Evolutionary conservation across 1,140 invertebrate genomes (phyloP).

Genomic region (Cydia amplana): DNA sequence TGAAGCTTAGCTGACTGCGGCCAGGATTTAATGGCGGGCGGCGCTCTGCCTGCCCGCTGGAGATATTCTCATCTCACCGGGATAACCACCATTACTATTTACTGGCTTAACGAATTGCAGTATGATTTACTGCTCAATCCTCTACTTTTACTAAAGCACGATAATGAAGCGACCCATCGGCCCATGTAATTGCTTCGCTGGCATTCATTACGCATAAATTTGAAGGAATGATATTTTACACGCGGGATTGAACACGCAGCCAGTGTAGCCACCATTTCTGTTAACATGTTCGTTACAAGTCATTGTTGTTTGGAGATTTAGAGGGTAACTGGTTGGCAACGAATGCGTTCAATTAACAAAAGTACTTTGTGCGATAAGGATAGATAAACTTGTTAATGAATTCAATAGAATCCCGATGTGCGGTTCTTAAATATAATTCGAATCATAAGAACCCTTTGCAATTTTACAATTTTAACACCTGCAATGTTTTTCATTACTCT

Average conservation of each 20-base stretch:
- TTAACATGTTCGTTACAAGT: background rate
- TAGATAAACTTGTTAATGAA: no score
- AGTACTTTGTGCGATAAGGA: no score
- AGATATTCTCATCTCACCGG: conserved; percentile 55
- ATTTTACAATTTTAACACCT: no score
- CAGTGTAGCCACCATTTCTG: background rate
- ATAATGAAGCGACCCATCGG: conserved; percentile 4
- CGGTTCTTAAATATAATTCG: no score
- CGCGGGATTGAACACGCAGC: background rate
- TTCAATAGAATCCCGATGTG: no score
- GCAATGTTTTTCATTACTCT: no score
- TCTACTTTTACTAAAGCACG: conserved; percentile 12
- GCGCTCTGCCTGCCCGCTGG: conserved; percentile 42
- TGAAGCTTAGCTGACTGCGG: conserved; percentile 7
- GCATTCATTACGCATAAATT: conserved; percentile 14
- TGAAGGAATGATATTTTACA: conserved; percentile 12
- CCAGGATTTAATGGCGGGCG: conserved; percentile 50
- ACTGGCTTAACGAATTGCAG: conserved; percentile 50
- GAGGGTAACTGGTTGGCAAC: no score
- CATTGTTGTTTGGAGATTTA: background rate
- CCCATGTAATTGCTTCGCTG: conserved; percentile 9
- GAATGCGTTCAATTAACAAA: no score
- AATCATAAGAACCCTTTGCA: no score
- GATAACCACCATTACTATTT: conserved; percentile 53
- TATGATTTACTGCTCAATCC: conserved; percentile 29